Conservation (phyloP, 2,888 invertebrate species). For the Rutpela maculata region DNA sequence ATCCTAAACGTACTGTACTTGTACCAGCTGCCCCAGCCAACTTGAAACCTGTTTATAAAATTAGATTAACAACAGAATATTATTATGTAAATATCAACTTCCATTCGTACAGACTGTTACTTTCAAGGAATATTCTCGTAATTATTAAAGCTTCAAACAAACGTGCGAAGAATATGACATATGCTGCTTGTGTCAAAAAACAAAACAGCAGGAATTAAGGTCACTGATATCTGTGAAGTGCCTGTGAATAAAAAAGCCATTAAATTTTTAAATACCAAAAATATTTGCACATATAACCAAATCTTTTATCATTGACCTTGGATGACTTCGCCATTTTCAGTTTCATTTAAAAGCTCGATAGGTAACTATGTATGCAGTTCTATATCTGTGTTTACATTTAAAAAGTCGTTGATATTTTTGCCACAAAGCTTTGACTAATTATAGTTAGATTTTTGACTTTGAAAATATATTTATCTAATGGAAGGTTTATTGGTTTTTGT, state of each 20-base stretch:
- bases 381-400: too few relatives aligned
- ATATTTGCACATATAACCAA: neutral
- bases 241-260: too few relatives aligned
- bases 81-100: neutral
- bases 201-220: neutral
- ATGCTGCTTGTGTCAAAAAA: neutral
- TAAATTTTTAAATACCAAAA: too few relatives aligned
- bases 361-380: too few relatives aligned
- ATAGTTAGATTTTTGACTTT: neutral
- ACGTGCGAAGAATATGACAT: neutral
- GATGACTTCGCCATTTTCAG: conserved; percentile 16
- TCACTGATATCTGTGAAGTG: neutral
- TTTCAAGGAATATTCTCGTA: neutral
- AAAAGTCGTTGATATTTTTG: too few relatives aligned
- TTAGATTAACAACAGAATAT: neutral
- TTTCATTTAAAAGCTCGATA: conserved; percentile 3
- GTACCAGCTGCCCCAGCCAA: conserved; percentile 16
- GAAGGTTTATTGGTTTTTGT: neutral
- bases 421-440: neutral
- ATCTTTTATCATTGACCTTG: conserved; percentile 29
- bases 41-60: neutral
- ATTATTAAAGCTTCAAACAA: neutral
- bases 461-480: neutral
- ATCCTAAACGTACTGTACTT: neutral
- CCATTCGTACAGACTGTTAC: neutral